Base-by-base conservation (phyloP, 2,113 vertebrate species). In the Ranitomeya imitator region DNA sequence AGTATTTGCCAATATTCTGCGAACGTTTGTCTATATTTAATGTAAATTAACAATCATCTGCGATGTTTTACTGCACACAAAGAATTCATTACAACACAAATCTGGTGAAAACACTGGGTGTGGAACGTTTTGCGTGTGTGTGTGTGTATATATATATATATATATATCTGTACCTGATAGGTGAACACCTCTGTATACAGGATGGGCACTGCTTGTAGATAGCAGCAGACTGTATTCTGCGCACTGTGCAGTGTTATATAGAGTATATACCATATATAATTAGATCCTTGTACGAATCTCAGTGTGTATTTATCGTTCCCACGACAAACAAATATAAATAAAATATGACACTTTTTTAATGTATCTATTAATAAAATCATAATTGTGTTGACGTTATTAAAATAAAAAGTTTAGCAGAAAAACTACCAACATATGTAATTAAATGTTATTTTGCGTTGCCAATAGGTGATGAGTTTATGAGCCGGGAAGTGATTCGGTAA, bases 281-380 rank as follows among this genome's bases (percentile, higher is more conserved):
- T 2, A 7, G 19, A 2, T 18, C 55, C 12, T 52, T 9, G 15
- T n/a, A 26, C 11, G 92, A 90, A 87, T 13, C 89, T 90, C 90
- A 90, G 91, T 94, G 93, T 94, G 93, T 92, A 45, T 45, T 5
- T 45, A 45, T 45, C 37, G 37, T 45, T 45, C 3, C 4, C 37
- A 2, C 5, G 0, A 45, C 37, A 45, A 45, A 5, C 37, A 2
- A 45, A 45, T 45, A 45, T 45, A 45, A 45, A 45, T 45, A 45
- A 45, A 45, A 45, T 45, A 1, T 45, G 5, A 45, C 37, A 45
- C 37, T 45, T 4, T 45, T 45, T 45, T 45, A 45, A 1, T 45
- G 37, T 45, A 45, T 45, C 37, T 45, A 45, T 2, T 45, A 45
- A 3, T 45, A 45, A 45, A 45, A 45, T 45, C 37, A 45, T 2